Conservation (phyloP, 1,140 invertebrate species). For the Tetragonula clypearis region DNA sequence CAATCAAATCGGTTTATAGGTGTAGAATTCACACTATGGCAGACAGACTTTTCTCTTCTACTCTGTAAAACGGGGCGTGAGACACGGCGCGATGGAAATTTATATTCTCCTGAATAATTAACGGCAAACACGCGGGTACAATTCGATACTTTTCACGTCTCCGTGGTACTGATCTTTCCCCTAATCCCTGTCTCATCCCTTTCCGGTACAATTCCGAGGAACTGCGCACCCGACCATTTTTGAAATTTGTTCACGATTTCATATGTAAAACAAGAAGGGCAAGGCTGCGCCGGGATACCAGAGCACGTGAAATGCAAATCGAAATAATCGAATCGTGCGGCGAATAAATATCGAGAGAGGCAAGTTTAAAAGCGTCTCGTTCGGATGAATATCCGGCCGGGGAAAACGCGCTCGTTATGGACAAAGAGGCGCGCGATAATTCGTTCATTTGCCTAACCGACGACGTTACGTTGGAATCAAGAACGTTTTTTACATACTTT, state of each 20-base stretch:
- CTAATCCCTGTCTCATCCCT: too few relatives aligned
- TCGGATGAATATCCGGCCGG: background rate
- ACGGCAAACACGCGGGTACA: background rate
- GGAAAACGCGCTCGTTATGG: background rate
- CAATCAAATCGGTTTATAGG: too few relatives aligned
- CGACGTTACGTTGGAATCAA: too few relatives aligned
- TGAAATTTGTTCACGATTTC: background rate
- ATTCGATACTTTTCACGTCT: background rate
- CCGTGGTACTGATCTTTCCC: background rate
- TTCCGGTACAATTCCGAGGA: too few relatives aligned
- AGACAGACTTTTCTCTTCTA: too few relatives aligned
- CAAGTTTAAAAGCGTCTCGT: background rate
- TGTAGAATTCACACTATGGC: too few relatives aligned
- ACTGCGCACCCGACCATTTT: background rate
- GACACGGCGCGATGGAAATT: background rate
- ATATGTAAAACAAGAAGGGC: background rate
- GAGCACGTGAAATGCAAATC: background rate
- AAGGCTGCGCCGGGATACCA: too few relatives aligned
- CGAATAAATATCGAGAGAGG: background rate
- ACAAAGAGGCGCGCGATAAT: background rate
- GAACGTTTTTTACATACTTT: too few relatives aligned
- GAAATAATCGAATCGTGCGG: background rate
- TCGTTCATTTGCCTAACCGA: background rate
- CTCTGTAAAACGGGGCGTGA: too few relatives aligned
- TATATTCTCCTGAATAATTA: background rate